These are phyloP conservation scores for Mellilla xanthometata DNA, from an alignment of 2,888 invertebrate species.

Conservation along the genomic window DNA sequence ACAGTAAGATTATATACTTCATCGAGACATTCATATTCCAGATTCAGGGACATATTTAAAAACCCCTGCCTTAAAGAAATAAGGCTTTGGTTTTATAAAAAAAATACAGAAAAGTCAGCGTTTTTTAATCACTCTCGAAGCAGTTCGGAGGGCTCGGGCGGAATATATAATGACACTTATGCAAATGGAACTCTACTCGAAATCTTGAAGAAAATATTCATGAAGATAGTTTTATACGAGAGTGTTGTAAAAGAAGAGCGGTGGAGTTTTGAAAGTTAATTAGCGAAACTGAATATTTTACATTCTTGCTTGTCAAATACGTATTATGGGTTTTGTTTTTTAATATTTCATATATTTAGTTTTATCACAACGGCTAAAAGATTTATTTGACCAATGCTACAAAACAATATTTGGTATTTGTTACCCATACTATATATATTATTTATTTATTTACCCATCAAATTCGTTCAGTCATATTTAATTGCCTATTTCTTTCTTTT, in stretches of 20 bases:
- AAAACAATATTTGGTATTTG: too few relatives aligned
- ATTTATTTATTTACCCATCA: too few relatives aligned
- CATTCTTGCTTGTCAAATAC: too few relatives aligned
- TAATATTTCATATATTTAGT: too few relatives aligned
- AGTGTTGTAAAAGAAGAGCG: neutral
- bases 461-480: too few relatives aligned
- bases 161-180: conserved; percentile 67
- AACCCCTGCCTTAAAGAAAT: neutral
- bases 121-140: conserved; percentile 50
- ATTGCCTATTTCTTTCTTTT: too few relatives aligned
- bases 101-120: conserved; percentile 43
- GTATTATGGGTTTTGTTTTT: too few relatives aligned
- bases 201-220: conserved; percentile 17
- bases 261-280: conserved; percentile 1
- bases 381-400: too few relatives aligned
- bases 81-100: neutral
- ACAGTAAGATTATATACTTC: too few relatives aligned
- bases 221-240: conserved; percentile 3
- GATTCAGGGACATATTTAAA: conserved; percentile 1
- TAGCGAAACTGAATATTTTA: neutral
- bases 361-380: too few relatives aligned
- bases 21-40: conserved; percentile 7
- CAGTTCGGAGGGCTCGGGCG: conserved; percentile 32
- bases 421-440: too few relatives aligned
- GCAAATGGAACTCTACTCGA: conserved; percentile 45